A percentile compares a stretch with the other conserved stretches of the same genome.
Evolutionary conservation across 2,888 invertebrate species (phyloP).

Genomic region (Trissonchulus latispiculum): DNA sequence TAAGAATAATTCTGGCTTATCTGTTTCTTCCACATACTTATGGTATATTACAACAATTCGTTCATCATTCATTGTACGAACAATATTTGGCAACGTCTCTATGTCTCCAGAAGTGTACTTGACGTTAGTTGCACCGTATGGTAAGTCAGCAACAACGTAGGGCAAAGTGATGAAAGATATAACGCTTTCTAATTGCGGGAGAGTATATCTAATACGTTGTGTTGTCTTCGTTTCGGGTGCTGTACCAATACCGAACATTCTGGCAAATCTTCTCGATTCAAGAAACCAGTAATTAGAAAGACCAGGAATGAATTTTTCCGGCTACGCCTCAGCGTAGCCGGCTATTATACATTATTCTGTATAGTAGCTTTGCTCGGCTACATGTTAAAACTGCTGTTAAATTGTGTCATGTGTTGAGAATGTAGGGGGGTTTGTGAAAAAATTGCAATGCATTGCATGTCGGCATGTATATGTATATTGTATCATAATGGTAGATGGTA

Average conservation of each 20-base stretch:
- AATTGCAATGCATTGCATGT: too few relatives aligned
- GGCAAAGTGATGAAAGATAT: conserved; percentile 4
- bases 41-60: not conserved
- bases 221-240: not conserved
- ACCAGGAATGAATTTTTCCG: not conserved
- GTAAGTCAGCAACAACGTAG: conserved; percentile 8
- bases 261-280: not conserved
- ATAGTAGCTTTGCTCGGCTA: too few relatives aligned
- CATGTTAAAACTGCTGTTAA: too few relatives aligned
- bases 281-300: not conserved
- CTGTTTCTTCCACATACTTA: not conserved
- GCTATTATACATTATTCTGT: too few relatives aligned
- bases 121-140: not conserved
- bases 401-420: too few relatives aligned
- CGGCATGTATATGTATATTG: too few relatives aligned
- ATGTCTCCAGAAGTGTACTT: not conserved
- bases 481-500: too few relatives aligned
- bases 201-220: not conserved
- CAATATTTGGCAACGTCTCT: not conserved
- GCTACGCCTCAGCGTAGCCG: too few relatives aligned
- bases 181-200: not conserved
- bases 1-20: not conserved
- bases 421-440: too few relatives aligned
- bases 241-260: not conserved
- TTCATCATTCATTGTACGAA: not conserved